Evolutionary conservation across 2,797 vertebrate species (phyloP), one percentile per base, ranked within the genome.

Genomic region (Champsocephalus esox): DNA sequence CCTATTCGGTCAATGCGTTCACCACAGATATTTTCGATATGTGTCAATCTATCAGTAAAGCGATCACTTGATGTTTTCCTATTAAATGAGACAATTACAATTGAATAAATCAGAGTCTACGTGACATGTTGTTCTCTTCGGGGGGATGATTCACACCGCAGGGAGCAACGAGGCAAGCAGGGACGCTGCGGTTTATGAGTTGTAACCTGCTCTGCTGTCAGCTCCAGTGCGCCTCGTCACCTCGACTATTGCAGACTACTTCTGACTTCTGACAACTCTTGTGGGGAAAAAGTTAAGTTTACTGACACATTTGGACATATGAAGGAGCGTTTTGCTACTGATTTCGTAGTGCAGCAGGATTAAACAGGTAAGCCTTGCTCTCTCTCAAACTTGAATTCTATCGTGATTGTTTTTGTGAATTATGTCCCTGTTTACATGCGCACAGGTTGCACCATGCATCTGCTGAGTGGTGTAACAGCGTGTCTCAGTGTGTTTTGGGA

Each of bases 401-500:
- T 10, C 60, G n/a, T 64, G 21, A 16, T 43, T 12, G 10, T 28
- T 66, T 57, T 52, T 49, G 34, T 67, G 12, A 13, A 10, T 59
- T 7, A 44, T 2, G 14, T 70, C 12, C 43, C 13, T 32, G 14
- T 61, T 70, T 83, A 10, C 59, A 0, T 66, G 21, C 79, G 6
- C 75, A n/a, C 68, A 93, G 89, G 63, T 66, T 16, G 12, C 8
- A 66, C 55, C 1, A 94, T 91, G 92, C 45, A 52, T 19, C 46
- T 61, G 44, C 28, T 44, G 52, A 60, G 64, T 0, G 54, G 59
- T 5, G 70, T 81, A 14, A 48, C 74, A 2, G 1, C 69, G 9
- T 93, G 92, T 0, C 46, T 96, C 63, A 73, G 88, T 73, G 90
- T 92, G 0, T 59, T 96, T 66, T 94, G 87, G 38, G 83, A 94